Conservation (phyloP, 2,888 invertebrate genomes). For the Microplitis deprimator region DNA sequence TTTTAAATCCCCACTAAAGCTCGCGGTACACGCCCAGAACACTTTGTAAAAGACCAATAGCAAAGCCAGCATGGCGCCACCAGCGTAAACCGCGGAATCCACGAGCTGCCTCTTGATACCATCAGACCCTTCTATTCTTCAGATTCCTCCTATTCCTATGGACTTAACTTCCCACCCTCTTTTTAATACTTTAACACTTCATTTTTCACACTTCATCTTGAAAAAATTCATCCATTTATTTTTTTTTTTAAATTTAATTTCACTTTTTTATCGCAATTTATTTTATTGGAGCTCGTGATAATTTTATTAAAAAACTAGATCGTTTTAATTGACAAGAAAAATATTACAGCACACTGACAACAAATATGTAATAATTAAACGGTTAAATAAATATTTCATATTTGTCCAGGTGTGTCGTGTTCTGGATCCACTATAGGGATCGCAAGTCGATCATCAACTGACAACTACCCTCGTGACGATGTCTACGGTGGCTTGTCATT, state of each 20-base stretch:
- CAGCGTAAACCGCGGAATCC: slow-evolving; percentile 50
- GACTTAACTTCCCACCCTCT: slow-evolving; percentile 34
- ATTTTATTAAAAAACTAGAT: too few relatives aligned
- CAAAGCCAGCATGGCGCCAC: slow-evolving; percentile 65
- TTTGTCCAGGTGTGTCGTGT: neutral
- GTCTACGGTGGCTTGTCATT: too few relatives aligned
- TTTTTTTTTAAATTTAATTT: neutral
- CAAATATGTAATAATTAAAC: neutral
- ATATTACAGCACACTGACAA: neutral
- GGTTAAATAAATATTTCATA: neutral
- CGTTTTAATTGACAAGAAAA: neutral
- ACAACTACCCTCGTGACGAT: too few relatives aligned
- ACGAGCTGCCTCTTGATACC: slow-evolving; percentile 50
- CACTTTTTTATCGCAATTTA: too few relatives aligned
- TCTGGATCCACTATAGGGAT: neutral
- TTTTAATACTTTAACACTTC: slow-evolving; percentile 10
- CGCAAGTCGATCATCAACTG: neutral
- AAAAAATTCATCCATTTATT: neutral
- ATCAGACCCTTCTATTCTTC: slow-evolving; percentile 53
- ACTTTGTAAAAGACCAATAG: slow-evolving; percentile 58
- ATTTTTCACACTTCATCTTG: neutral
- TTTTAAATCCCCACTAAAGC: slow-evolving; percentile 41
- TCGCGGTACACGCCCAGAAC: slow-evolving; percentile 56
- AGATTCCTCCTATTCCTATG: slow-evolving; percentile 58
- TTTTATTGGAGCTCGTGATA: too few relatives aligned